Percentiles rank a stretch among this genome's conserved stretches.
Evolutionary conservation across 2,888 invertebrate species (phyloP).

Genomic region (Athrips mouffetella): DNA sequence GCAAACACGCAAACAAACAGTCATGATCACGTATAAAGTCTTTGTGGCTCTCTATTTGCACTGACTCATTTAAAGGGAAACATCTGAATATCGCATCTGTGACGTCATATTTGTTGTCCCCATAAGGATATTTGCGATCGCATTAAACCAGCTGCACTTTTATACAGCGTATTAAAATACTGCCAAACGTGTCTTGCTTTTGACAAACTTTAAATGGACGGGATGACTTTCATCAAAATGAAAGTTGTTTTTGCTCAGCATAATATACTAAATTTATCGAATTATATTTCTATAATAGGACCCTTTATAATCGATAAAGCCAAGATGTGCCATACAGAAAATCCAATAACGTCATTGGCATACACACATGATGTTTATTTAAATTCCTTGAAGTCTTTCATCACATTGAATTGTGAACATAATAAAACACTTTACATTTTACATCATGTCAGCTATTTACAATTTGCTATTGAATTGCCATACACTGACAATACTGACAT

Average conservation of each 20-base stretch:
- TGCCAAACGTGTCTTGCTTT: too few relatives aligned
- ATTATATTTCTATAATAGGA: background rate
- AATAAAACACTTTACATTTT: too few relatives aligned
- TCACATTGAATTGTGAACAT: background rate
- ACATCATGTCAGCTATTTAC: too few relatives aligned
- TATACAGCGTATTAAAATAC: background rate
- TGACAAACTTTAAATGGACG: too few relatives aligned
- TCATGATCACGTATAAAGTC: constrained; percentile 61
- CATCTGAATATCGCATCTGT: constrained; percentile 45
- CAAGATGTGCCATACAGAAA: background rate
- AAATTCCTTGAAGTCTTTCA: background rate
- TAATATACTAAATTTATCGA: too few relatives aligned
- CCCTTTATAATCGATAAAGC: background rate
- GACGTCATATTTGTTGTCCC: constrained; percentile 26
- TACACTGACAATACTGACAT: too few relatives aligned
- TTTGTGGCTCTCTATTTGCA: constrained; percentile 62
- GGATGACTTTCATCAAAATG: too few relatives aligned
- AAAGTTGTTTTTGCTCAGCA: too few relatives aligned
- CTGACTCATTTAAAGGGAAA: constrained; percentile 59
- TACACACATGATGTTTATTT: constrained; percentile 11
- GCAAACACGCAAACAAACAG: constrained; percentile 62
- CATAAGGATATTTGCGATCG: constrained; percentile 18
- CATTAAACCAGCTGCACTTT: constrained; percentile 9
- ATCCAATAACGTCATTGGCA: background rate
- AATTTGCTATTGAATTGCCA: too few relatives aligned